These are phyloP conservation scores for Leptatherina wallacei DNA, from an alignment of 2,797 vertebrate genomes.

Conservation along the genomic window DNA sequence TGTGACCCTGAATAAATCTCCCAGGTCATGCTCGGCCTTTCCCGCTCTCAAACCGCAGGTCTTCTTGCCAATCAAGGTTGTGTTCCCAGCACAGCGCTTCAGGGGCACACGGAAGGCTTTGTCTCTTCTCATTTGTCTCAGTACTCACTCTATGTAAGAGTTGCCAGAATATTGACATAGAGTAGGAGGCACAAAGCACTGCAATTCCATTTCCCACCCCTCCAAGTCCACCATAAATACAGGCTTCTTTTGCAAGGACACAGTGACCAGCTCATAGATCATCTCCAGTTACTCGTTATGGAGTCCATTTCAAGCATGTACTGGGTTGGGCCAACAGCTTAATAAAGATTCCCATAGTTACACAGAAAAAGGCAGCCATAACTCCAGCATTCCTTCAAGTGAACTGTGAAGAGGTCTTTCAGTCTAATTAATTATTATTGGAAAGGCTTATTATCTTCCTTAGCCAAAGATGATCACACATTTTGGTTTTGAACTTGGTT, in stretches of 20 bases:
- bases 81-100: slow-evolving; percentile 68
- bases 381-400: slow-evolving; percentile 48
- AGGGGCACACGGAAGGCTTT: slow-evolving; percentile 78
- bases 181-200: slow-evolving; percentile 61
- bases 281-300: slow-evolving; percentile 47
- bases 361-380: slow-evolving; percentile 29
- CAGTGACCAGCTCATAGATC: slow-evolving; percentile 50
- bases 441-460: slow-evolving; percentile 46
- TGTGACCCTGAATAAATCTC: slow-evolving; percentile 73
- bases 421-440: slow-evolving; percentile 49
- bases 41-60: slow-evolving; percentile 64
- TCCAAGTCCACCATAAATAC: slow-evolving; percentile 49
- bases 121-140: slow-evolving; percentile 80
- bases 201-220: slow-evolving; percentile 57
- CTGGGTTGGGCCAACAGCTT: slow-evolving; percentile 27
- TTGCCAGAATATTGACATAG: slow-evolving; percentile 61
- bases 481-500: slow-evolving; percentile 49
- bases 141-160: slow-evolving; percentile 72
- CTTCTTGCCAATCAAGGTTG: slow-evolving; percentile 70
- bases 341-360: slow-evolving; percentile 28
- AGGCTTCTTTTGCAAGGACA: slow-evolving; percentile 33
- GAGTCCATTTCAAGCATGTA: slow-evolving; percentile 39
- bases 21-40: slow-evolving; percentile 58
- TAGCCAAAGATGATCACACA: slow-evolving; percentile 58
- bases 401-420: slow-evolving; percentile 41